phyloP scores from a whole-genome alignment of 2,888 invertebrate genomes.

The Nasonia oneida region DNA sequence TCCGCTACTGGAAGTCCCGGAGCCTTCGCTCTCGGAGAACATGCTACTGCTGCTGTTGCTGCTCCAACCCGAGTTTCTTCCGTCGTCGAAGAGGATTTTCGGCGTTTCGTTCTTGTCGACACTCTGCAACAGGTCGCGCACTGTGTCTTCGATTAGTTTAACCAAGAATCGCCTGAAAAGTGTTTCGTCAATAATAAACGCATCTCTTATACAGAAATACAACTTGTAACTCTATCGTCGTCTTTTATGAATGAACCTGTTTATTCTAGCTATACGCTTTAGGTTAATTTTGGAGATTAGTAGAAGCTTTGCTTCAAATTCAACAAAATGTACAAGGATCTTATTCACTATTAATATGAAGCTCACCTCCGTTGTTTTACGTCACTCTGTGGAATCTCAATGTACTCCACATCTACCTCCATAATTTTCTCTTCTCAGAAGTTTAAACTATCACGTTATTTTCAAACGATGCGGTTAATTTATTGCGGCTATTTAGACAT shows the following conservation, averaged over 20 bases:
- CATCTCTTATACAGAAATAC: background rate
- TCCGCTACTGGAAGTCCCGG: background rate
- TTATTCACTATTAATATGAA: background rate
- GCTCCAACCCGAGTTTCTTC: slow-evolving; percentile 48
- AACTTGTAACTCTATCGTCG: background rate
- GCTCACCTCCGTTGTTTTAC: background rate
- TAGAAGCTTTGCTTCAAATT: background rate
- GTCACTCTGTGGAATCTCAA: background rate
- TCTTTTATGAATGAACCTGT: background rate
- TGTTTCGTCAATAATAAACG: background rate
- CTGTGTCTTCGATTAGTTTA: slow-evolving; percentile 37
- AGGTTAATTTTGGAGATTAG: background rate
- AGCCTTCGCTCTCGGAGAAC: slow-evolving; percentile 1
- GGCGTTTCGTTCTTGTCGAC: slow-evolving; percentile 20
- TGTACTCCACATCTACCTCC: background rate
- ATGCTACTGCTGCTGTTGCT: slow-evolving; percentile 27
- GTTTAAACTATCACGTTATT: background rate
- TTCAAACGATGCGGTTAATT: background rate
- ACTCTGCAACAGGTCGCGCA: background rate
- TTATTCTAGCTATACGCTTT: background rate
- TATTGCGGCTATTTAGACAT: too few species aligned
- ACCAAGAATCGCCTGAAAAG: slow-evolving; percentile 25
- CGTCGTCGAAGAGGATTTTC: slow-evolving; percentile 29
- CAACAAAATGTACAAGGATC: background rate
- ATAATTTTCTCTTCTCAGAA: background rate